Evolutionary conservation across 2,797 vertebrate genomes (phyloP).

Genomic region (Darevskia mixta): DNA sequence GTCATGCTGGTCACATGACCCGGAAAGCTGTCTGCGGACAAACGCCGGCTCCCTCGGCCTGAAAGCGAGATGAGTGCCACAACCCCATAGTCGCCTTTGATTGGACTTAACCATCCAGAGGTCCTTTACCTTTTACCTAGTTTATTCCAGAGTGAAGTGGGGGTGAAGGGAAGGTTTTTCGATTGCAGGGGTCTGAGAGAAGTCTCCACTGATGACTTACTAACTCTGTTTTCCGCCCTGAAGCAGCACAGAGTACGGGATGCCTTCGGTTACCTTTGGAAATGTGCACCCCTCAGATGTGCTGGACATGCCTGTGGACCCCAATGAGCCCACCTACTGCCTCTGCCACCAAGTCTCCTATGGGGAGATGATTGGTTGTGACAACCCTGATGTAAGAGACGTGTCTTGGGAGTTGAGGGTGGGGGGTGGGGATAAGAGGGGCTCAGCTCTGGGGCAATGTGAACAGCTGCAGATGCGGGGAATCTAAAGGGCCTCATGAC

Average conservation of each 20-base stretch:
- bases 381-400: slow-evolving; percentile 95
- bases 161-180: background rate
- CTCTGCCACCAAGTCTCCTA: slow-evolving; percentile 99
- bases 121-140: too few relatives aligned
- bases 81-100: too few relatives aligned
- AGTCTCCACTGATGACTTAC: background rate
- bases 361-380: slow-evolving; percentile 99
- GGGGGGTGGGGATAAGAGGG: background rate
- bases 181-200: background rate
- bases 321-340: slow-evolving; percentile 99
- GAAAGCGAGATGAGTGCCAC: too few relatives aligned
- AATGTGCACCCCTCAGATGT: slow-evolving; percentile 98
- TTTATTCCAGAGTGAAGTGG: background rate
- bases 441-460: background rate
- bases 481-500: background rate
- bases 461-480: background rate
- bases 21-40: too few relatives aligned
- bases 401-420: background rate
- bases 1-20: too few relatives aligned
- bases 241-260: slow-evolving; percentile 91
- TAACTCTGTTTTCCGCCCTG: slow-evolving; percentile 59
- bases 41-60: too few relatives aligned
- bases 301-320: slow-evolving; percentile 98
- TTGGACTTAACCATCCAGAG: too few relatives aligned
- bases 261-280: slow-evolving; percentile 91